Percentiles rank a stretch among this genome's conserved stretches.
These are phyloP conservation scores for Sprattus sprattus DNA, from an alignment of 2,113 vertebrate genomes.

Conservation along the genomic window DNA sequence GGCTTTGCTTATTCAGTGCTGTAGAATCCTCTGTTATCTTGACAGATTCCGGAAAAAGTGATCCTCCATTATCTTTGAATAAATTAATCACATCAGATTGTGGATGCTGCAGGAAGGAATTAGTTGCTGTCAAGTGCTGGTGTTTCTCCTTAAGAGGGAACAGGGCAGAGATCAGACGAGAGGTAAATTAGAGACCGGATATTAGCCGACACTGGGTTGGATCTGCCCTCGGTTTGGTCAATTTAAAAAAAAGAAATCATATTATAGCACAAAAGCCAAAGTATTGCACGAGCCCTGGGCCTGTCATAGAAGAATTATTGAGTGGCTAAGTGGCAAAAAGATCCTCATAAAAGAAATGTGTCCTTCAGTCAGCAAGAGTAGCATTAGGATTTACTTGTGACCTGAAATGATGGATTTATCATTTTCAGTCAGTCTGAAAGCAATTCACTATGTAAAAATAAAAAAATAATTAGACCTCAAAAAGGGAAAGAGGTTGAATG, in stretches of 20 bases:
- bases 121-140: conserved; percentile 29
- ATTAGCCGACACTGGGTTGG: neutral
- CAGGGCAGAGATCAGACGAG: neutral
- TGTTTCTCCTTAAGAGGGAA: conserved; percentile 33
- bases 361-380: neutral
- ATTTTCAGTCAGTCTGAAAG: conserved; percentile 8
- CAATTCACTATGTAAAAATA: neutral
- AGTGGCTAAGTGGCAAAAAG: neutral
- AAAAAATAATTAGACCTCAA: neutral
- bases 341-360: neutral
- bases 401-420: conserved; percentile 25
- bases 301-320: conserved; percentile 22
- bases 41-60: conserved; percentile 25
- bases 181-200: neutral
- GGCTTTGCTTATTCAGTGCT: conserved; percentile 27
- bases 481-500: neutral
- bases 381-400: neutral
- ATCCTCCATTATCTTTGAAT: conserved; percentile 19
- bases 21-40: conserved; percentile 31
- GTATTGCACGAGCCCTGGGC: conserved; percentile 8
- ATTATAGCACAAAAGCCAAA: neutral
- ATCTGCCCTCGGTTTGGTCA: neutral
- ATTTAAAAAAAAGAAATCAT: conserved; percentile 30
- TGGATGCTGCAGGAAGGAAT: conserved; percentile 28
- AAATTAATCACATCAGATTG: conserved; percentile 23